Percentiles rank a stretch among this genome's conserved stretches.
phyloP scores from a whole-genome alignment of 2,113 vertebrate genomes.

The Choloepus hoffmanni region DNA sequence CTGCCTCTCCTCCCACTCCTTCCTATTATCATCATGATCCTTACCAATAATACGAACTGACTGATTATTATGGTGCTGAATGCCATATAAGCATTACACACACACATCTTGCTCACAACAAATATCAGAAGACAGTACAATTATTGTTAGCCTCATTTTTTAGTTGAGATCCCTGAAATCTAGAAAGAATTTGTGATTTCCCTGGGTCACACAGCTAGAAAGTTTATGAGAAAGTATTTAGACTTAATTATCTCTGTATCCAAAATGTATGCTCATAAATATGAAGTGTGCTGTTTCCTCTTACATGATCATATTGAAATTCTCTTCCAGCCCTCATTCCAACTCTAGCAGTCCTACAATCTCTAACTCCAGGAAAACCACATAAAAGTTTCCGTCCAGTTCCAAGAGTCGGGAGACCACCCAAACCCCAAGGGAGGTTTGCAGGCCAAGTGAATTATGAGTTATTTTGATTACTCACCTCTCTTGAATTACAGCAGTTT shows the following conservation, averaged over 20 bases:
- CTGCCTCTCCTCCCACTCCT: neutral
- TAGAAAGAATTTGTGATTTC: neutral
- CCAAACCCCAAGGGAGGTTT: neutral
- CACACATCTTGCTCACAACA: neutral
- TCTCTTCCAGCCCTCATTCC: neutral
- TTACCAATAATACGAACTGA: neutral
- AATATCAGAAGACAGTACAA: neutral
- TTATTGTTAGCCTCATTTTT: neutral
- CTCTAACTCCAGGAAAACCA: neutral
- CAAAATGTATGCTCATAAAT: neutral
- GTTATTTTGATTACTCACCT: slow-evolving; percentile 20
- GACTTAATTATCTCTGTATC: neutral
- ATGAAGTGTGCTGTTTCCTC: neutral
- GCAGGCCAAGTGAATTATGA: neutral
- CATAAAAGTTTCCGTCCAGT: neutral
- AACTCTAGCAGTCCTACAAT: neutral
- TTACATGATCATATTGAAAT: neutral
- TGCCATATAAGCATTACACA: neutral
- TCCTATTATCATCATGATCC: neutral
- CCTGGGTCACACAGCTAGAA: neutral
- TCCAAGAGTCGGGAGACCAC: neutral
- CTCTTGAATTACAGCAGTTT: neutral
- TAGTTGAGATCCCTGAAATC: neutral
- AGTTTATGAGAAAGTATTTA: neutral
- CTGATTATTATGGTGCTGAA: neutral